Base-by-base conservation (phyloP, 1,140 invertebrate species). In the Mya arenaria region DNA sequence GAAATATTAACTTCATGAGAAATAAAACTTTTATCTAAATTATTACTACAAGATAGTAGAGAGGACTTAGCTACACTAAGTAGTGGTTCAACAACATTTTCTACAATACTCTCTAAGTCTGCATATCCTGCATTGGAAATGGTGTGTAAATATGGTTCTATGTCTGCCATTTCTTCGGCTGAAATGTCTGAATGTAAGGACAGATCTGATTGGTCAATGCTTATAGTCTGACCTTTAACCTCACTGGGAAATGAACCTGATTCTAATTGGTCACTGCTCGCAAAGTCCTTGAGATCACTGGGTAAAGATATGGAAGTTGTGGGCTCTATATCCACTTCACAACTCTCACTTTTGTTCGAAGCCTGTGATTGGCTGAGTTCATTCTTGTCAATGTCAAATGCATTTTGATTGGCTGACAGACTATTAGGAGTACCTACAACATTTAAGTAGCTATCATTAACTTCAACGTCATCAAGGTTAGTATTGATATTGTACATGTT, bases 301-400 rank as follows among this genome's bases (percentile, higher is more conserved):
- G 77, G 44, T 37, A 80, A 23, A 58, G 77, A 80, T 56, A 80
- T 80, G 66, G 77, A 80, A 48, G 41, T 71, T n/a, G 77, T 60
- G 60, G 41, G 52, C 32, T 83, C 58, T 44, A 80, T 78, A 73
- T 87, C 82, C 48, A 83, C 80, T 23, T 75, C 66, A 60, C 41
- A 71, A 37, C 65, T 73, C 62, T 86, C 79, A 65, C 44, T 65
- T 30, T 41, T 39, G 36, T 73, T 36, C 8, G 79, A 71, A 60
- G 62, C 66, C 65, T 69, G 75, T 77, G 83, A 73, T 62, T 66
- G 66, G 75, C 69, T 84, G 36, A 75, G 77, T 82, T 91, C 91
- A 89, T 88, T 91, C 87, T 92, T 91, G 82, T 91, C 91, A 90
- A 87, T 90, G 88, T 92, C 92, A 91, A 89, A 88, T 89, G 90